Evolutionary conservation across 2,113 vertebrate species (phyloP), one percentile per base, ranked within the genome.

Genomic region (Heterocephalus glaber): DNA sequence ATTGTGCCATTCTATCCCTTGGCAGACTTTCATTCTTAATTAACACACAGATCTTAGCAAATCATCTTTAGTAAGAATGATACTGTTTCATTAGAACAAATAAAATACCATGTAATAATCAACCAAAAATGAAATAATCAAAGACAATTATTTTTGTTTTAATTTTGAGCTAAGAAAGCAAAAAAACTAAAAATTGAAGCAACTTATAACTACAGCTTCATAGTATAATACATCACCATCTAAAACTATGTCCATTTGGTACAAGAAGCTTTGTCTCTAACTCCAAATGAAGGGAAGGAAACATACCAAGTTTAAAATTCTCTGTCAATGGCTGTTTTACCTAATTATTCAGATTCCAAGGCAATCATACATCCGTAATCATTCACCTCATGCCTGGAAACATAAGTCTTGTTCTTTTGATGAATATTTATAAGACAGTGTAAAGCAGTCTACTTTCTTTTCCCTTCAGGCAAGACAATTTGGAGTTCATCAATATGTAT

Each of bases 401-500:
- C 98, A 98, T 98, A 98, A 99, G 98, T 98, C 98, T 98, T 98
- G 98, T 98, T 99, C 98, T 98, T 98, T 98, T 99, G 98, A 99
- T 99, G 99, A 99, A 99, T 99, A 99, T 99, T 99, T 99, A 99
- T 99, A 99, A 99, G 98, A 98, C 98, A 98, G 99, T 98, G 99
- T 99, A 99, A 99, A 99, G 99, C 98, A 98, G 98, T 98, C 98
- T 98, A 99, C 98, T 99, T 98, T 98, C 98, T 98, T 98, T 98
- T 99, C 98, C 98, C 99, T 99, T 98, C 98, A 99, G 99, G 99
- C 99, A 99, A 99, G 99, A 99, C 99, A 99, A 99, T 99, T 99
- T 99, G 99, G 99, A 99, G 99, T 99, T 99, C 99, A 99, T 99
- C 99, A 99, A 99, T 99, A 99, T 99, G 99, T 98, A 99, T 99